Conservation (phyloP, 2,888 invertebrate genomes). For the Aphidoletes aphidimyza region DNA sequence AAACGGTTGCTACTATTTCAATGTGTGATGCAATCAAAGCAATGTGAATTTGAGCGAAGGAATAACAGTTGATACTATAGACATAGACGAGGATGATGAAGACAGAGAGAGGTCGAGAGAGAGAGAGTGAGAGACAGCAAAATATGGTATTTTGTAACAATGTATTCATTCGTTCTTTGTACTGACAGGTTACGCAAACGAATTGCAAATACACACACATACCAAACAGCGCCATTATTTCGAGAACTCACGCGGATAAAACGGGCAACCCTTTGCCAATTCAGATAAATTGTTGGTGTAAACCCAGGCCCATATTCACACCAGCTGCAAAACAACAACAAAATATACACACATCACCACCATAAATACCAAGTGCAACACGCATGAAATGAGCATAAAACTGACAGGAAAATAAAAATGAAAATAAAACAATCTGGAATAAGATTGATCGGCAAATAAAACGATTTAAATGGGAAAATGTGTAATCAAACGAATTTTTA, state of each 20-base stretch:
- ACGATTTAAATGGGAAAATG: not conserved
- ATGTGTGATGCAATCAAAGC: slow-evolving; percentile 15
- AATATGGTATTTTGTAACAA: not conserved
- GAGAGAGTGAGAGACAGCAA: not conserved
- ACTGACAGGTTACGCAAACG: not conserved
- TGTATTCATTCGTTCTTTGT: not conserved
- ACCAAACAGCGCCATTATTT: not conserved
- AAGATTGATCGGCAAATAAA: slow-evolving; percentile 49
- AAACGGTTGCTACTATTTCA: not conserved
- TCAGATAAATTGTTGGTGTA: not conserved
- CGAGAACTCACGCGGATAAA: too few relatives aligned
- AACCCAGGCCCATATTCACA: too few relatives aligned
- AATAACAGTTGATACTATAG: not conserved
- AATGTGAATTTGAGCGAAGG: not conserved
- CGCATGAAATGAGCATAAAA: slow-evolving; percentile 27
- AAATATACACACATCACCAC: not conserved
- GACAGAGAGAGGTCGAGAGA: too few relatives aligned
- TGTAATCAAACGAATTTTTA: not conserved
- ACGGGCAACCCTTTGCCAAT: not conserved
- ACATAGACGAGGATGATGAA: too few relatives aligned
- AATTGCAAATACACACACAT: not conserved
- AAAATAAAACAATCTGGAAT: slow-evolving; percentile 33
- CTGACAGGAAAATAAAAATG: slow-evolving; percentile 14
- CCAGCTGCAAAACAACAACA: not conserved
- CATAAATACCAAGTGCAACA: not conserved